phyloP scores from a whole-genome alignment of 2,888 invertebrate species.

The Mellilla xanthometata region DNA sequence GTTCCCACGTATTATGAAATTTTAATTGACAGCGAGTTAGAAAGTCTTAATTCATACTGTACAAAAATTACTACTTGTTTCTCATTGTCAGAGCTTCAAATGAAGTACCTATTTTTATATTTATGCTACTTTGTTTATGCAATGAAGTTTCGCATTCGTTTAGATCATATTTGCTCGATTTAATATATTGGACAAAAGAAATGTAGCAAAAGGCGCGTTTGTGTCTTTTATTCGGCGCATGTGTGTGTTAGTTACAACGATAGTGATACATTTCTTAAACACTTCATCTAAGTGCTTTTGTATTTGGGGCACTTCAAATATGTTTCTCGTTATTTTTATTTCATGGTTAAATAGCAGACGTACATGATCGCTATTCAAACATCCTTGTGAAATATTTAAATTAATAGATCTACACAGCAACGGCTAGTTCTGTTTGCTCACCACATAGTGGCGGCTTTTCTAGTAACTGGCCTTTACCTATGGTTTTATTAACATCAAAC shows the following conservation, averaged over 20 bases:
- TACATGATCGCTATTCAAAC: constrained; percentile 10
- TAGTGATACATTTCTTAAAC: too few relatives aligned
- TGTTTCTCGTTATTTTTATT: too few relatives aligned
- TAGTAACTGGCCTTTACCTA: not conserved
- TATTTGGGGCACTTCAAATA: too few relatives aligned
- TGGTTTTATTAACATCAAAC: not conserved
- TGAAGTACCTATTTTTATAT: too few relatives aligned
- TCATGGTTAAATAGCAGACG: not conserved
- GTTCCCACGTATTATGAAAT: constrained; percentile 10
- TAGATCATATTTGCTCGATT: too few relatives aligned
- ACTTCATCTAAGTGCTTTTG: too few relatives aligned
- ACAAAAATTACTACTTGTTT: not conserved
- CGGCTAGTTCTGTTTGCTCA: constrained; percentile 10
- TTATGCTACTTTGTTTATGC: too few relatives aligned
- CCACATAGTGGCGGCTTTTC: constrained; percentile 2
- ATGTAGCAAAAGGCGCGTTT: constrained; percentile 24
- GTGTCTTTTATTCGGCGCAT: constrained; percentile 28
- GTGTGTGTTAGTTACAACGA: too few relatives aligned
- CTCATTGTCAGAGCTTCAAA: too few relatives aligned
- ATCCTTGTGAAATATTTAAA: constrained; percentile 21
- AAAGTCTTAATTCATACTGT: constrained; percentile 4
- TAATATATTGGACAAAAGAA: not conserved
- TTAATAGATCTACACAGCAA: constrained; percentile 7
- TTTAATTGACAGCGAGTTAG: constrained; percentile 8
- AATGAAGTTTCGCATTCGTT: too few relatives aligned